Base-by-base conservation (phyloP, 2,797 vertebrate species). In the Pitangus sulphuratus region DNA sequence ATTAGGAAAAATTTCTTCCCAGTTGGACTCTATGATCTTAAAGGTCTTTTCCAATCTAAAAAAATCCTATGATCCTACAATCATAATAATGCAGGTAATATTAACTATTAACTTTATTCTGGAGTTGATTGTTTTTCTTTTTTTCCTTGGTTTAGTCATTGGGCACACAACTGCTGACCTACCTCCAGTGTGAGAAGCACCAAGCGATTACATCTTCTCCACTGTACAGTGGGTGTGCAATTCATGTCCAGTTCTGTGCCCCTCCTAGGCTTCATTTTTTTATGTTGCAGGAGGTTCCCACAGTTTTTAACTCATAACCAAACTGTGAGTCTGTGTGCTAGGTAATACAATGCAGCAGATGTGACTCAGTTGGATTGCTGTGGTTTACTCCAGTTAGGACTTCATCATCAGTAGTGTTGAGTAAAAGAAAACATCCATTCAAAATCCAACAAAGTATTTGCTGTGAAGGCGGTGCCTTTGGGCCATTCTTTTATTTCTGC, bases 311-410 rank as follows among this genome's bases (percentile, higher is more conserved):
- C 30, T 71, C 37, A 14, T 19, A 76, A 20, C 7, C 25, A 69
- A n/a, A 31, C 18, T 18, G 18, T 1, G 24, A 26, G 13, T 44
- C 21, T 44, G 20, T 44, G 12, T 44, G 11, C 20, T 31, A 21
- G 30, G 72, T 3, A 61, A 11, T 8, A 5, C 6, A 62, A 70
- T 11, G 11, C 54, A 47, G 26, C 0, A 42, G 68, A 37, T 0
- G 0, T 16, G 21, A 30, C 47, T 13, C 24, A 62, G 47, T 51
- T 14, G 35, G 5, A 30, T 1, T 71, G 24, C 21, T 84, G 8
- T 31, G 57, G 9, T 54, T 94, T 70, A 33, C 56, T 64, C 25
- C 47, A 42, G 8, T 53, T 62, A 44, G 12, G 20, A 31, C 33
- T 70, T 61, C n/a, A 40, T 26, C 39, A 75, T 45, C 12, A 1